These are phyloP conservation scores for Ploceus nigricollis DNA, from an alignment of 2,113 vertebrate species.

Conservation along the genomic window DNA sequence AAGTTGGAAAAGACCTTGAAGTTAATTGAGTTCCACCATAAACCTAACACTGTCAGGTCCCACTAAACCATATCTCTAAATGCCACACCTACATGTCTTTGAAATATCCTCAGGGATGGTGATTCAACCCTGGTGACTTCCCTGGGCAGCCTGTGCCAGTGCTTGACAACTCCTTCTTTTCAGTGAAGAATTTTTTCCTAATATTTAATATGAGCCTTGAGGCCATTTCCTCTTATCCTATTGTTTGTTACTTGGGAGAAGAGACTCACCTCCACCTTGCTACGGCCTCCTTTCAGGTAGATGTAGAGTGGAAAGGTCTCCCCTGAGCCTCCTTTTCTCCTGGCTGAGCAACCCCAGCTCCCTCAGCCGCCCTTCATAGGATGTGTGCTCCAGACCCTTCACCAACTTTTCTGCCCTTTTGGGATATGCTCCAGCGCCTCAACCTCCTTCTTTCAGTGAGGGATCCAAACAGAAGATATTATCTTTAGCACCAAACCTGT, in stretches of 20 bases:
- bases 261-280: accelerated
- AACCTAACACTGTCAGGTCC: accelerated
- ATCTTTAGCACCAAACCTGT: background rate
- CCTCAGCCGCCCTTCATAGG: accelerated
- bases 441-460: background rate
- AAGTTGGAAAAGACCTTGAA: background rate
- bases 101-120: background rate
- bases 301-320: background rate
- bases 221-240: background rate
- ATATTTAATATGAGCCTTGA: background rate
- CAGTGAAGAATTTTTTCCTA: background rate
- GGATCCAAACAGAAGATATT: background rate
- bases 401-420: accelerated
- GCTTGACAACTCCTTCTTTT: background rate
- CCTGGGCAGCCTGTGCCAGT: background rate
- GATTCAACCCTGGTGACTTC: background rate
- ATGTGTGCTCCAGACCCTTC: background rate
- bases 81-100: background rate
- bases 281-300: background rate
- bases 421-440: accelerated
- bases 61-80: background rate
- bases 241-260: background rate
- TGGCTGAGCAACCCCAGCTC: background rate
- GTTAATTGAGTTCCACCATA: background rate
- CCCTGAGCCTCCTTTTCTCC: background rate